A percentile compares a stretch with the other conserved stretches of the same genome.
Conservation (phyloP, 2,888 invertebrate genomes). For the Theretra japonica region DNA sequence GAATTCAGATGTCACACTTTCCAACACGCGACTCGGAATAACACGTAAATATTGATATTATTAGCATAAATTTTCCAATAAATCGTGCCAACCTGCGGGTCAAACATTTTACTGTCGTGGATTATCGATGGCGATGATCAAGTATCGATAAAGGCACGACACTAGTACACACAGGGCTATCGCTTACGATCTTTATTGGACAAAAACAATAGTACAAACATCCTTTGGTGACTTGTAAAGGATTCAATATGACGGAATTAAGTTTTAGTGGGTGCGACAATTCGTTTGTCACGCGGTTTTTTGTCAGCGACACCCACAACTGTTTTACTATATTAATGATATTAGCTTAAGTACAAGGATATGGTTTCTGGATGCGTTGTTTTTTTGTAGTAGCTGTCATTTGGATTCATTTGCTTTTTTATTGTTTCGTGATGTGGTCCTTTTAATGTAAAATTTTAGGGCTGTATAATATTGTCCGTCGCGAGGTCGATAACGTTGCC, state of each 20-base stretch:
- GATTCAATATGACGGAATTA: constrained; percentile 69
- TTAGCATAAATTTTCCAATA: constrained; percentile 72
- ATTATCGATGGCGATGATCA: constrained; percentile 70
- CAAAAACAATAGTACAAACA: constrained; percentile 67
- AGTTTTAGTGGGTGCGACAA: constrained; percentile 57
- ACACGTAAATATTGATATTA: constrained; percentile 64
- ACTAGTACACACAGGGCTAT: constrained; percentile 73
- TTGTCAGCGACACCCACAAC: constrained; percentile 22
- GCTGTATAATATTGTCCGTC: too few species aligned
- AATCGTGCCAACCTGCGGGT: constrained; percentile 74
- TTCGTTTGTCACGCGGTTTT: constrained; percentile 17
- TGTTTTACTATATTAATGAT: constrained; percentile 25
- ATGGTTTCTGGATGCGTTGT: constrained; percentile 12
- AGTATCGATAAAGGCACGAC: constrained; percentile 64
- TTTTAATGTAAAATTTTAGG: background rate
- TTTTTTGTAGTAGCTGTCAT: constrained; percentile 17
- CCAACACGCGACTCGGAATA: constrained; percentile 34
- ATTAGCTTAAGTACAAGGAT: constrained; percentile 19
- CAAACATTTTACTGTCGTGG: constrained; percentile 65
- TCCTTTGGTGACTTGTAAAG: constrained; percentile 59
- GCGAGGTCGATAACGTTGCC: too few species aligned
- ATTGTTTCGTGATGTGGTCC: background rate
- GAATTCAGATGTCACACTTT: constrained; percentile 50
- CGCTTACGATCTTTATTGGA: constrained; percentile 72
- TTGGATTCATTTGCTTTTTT: constrained; percentile 19